Evolutionary conservation across 2,797 vertebrate species (phyloP), one percentile per base, ranked within the genome.

Genomic region (Pempheris klunzingeri): DNA sequence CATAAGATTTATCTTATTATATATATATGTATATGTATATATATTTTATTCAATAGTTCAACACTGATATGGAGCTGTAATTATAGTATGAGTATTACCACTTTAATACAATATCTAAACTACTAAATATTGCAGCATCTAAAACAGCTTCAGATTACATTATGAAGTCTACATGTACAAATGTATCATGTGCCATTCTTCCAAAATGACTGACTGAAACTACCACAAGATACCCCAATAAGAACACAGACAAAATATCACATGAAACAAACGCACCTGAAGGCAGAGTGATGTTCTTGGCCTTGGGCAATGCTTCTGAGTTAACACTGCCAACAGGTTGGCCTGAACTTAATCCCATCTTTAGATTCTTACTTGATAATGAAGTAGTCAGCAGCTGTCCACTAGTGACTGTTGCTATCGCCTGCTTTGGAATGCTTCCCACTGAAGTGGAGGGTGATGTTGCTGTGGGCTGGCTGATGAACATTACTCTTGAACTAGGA

Each of bases 341-440:
- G 65, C 94, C 94, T 78, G 95, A 92, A 67, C 93, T 96, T 75
- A 95, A 81, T 80, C 95, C 96, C 87, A 96, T 93, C 86, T 95
- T 97, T 68, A 95, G 92, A 77, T 96, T 92, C 71, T 96, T 95
- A 93, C 91, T 95, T 74, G 96, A 93, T 87, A 94, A 94, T 49
- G 96, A 88, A 36, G 92, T 91, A 75, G 93, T 88, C 28, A 82
- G 53, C 69, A 76, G 63, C 62, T 84, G 81, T 72, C 78, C 86
- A 46, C 70, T 62, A 5, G 72, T 3, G 18, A 73, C 87, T 4
- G 85, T 75, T 63, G 89, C 65, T 20, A 66, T 34, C 0, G 38
- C 44, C 44, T 78, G 92, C 77, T 89, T 89, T 86, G 95, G 92
- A 88, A 95, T 84, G 74, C 94, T 94, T 92, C 96, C 94, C 53